Conservation (phyloP, 2,797 vertebrate species). For the Peromyscus attwateri region DNA sequence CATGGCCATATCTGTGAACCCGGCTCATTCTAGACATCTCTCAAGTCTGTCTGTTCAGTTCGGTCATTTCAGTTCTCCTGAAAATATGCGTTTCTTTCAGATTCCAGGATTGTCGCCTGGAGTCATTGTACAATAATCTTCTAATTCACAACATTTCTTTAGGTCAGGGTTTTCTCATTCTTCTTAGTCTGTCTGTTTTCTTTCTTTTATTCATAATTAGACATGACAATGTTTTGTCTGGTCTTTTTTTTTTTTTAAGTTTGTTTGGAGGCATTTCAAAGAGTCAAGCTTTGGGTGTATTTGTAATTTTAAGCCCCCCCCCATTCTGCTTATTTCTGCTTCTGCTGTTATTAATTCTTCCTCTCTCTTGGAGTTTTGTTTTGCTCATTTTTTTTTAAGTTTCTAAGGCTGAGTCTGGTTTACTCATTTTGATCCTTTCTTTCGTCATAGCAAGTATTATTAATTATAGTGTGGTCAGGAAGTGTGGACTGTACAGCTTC, state of each 20-base stretch:
- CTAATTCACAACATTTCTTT: background rate
- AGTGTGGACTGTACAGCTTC: slow-evolving; percentile 37
- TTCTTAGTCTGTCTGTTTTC: background rate
- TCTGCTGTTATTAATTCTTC: slow-evolving; percentile 4
- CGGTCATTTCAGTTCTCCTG: background rate
- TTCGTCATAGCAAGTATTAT: slow-evolving; percentile 58
- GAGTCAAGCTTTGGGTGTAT: background rate
- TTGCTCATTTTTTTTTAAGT: slow-evolving; percentile 46
- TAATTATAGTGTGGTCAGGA: slow-evolving; percentile 60
- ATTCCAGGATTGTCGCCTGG: background rate
- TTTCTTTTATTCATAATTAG: slow-evolving; percentile 60
- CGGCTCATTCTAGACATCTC: background rate
- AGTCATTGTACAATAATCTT: background rate
- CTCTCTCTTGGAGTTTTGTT: slow-evolving; percentile 23
- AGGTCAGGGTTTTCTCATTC: background rate
- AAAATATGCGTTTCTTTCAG: background rate
- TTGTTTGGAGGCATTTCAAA: slow-evolving; percentile 50
- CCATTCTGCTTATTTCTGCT: background rate
- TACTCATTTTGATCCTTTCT: slow-evolving; percentile 67
- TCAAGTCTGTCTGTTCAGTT: background rate
- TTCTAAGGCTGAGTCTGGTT: slow-evolving; percentile 14
- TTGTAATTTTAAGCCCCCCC: background rate
- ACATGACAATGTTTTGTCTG: slow-evolving; percentile 57
- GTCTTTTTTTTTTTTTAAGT: background rate
- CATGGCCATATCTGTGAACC: background rate